These are phyloP conservation scores for Proales similis DNA, from an alignment of 1,140 invertebrate genomes.

Conservation along the genomic window DNA sequence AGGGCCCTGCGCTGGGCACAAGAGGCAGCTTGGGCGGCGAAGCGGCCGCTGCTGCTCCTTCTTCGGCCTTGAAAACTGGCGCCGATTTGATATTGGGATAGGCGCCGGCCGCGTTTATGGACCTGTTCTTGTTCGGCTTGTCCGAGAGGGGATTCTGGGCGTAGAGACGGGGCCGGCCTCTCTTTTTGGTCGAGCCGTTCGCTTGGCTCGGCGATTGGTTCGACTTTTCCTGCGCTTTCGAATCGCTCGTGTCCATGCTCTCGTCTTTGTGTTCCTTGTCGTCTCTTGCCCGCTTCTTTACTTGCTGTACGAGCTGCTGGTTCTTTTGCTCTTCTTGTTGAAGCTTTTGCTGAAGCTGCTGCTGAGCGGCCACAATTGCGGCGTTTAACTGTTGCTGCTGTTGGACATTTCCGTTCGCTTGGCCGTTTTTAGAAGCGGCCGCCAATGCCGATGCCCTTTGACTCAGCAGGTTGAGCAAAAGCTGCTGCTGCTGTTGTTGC, in stretches of 20 bases:
- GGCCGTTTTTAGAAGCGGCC: too few relatives aligned
- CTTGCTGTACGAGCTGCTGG: slow-evolving; percentile 12
- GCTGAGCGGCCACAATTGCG: background rate
- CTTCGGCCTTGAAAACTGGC: too few relatives aligned
- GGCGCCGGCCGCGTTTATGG: background rate
- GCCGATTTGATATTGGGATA: too few relatives aligned
- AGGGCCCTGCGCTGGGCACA: background rate
- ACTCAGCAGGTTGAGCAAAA: too few relatives aligned
- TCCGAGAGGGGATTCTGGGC: slow-evolving; percentile 1
- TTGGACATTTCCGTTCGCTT: background rate
- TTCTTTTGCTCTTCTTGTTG: slow-evolving; percentile 13
- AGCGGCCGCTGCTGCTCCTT: too few relatives aligned
- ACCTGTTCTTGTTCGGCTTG: slow-evolving; percentile 13
- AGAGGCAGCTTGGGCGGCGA: background rate
- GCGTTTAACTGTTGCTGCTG: slow-evolving; percentile 13
- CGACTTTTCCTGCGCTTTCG: too few relatives aligned
- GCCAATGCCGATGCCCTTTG: too few relatives aligned
- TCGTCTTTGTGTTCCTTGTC: background rate
- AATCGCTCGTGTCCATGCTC: too few relatives aligned
- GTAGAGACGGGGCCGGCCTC: slow-evolving; percentile 15
- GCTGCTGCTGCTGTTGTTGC: background rate
- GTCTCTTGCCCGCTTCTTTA: slow-evolving; percentile 3
- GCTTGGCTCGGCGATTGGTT: too few relatives aligned
- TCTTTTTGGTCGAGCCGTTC: too few relatives aligned
- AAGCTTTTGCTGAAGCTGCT: slow-evolving; percentile 13